phyloP scores from a whole-genome alignment of 2,797 vertebrate genomes.

The Schizothorax lantsangensis region DNA sequence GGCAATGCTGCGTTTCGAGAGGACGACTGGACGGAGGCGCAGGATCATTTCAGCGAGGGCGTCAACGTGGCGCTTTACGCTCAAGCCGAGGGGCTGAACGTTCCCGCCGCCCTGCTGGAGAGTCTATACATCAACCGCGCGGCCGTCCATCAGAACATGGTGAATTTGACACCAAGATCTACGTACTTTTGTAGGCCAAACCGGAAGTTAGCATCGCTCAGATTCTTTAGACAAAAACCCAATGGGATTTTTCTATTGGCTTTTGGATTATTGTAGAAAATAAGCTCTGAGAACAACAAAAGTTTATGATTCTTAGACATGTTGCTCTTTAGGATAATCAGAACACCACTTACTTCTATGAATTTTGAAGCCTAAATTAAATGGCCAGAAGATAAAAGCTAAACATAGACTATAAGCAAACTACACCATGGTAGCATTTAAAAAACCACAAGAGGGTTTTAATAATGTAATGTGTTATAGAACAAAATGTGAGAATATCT shows the following conservation, averaged over 20 bases:
- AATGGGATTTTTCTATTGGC: background rate
- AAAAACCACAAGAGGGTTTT: no score
- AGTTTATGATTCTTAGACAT: no score
- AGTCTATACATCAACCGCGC: slow-evolving; percentile 91
- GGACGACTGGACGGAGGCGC: slow-evolving; percentile 80
- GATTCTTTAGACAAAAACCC: background rate
- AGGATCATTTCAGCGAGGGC: slow-evolving; percentile 88
- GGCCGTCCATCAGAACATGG: slow-evolving; percentile 87
- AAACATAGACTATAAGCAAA: background rate
- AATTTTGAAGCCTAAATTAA: background rate
- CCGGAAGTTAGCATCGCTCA: background rate
- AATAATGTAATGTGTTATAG: no score
- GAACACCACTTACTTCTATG: no score
- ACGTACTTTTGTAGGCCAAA: background rate
- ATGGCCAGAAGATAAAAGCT: background rate
- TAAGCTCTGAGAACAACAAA: no score
- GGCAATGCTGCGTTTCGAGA: slow-evolving; percentile 89
- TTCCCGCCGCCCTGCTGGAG: slow-evolving; percentile 85
- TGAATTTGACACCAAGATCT: slow-evolving; percentile 71
- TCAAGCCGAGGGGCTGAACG: slow-evolving; percentile 80
- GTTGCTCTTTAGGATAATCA: no score
- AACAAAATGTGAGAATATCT: no score
- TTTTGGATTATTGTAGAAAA: background rate
- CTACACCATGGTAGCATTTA: no score
- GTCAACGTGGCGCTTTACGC: slow-evolving; percentile 87